Evolutionary conservation across 92 coral and sea anemone genomes (phyloP).

Genomic region (Galaxea fascicularis): DNA sequence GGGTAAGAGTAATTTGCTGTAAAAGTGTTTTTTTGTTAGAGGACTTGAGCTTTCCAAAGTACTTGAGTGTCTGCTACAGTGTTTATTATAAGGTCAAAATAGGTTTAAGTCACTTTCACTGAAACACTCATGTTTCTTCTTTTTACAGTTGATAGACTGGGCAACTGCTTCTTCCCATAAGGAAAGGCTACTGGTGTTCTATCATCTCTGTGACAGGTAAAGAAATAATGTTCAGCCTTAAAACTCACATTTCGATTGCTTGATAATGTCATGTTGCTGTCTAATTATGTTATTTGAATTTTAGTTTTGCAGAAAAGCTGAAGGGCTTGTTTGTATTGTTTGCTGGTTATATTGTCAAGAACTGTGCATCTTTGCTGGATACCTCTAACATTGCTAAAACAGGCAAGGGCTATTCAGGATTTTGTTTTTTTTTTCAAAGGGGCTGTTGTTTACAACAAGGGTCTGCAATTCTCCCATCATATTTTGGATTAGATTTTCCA

Average conservation of each 20-base stretch:
- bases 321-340: conserved; percentile 94
- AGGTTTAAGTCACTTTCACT: background rate
- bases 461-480: too few species aligned
- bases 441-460: too few species aligned
- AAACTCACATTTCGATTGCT: background rate
- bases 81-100: too few species aligned
- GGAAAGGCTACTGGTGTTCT: conserved; percentile 87
- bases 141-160: conserved; percentile 86
- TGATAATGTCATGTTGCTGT: background rate
- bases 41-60: background rate
- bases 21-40: background rate
- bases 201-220: conserved; percentile 91
- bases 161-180: conserved; percentile 80
- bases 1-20: conserved; percentile 59
- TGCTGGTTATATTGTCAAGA: conserved; percentile 96
- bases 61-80: background rate
- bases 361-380: conserved; percentile 84
- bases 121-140: background rate
- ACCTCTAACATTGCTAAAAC: conserved; percentile 79
- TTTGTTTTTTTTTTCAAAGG: too few species aligned
- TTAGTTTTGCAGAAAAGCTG: conserved; percentile 87
- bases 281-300: background rate
- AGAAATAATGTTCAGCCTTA: background rate
- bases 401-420: conserved; percentile 56
- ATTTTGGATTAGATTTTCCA: too few species aligned